Evolutionary conservation across 2,113 vertebrate species (phyloP), one percentile per base, ranked within the genome.

Genomic region (Motacilla alba): DNA sequence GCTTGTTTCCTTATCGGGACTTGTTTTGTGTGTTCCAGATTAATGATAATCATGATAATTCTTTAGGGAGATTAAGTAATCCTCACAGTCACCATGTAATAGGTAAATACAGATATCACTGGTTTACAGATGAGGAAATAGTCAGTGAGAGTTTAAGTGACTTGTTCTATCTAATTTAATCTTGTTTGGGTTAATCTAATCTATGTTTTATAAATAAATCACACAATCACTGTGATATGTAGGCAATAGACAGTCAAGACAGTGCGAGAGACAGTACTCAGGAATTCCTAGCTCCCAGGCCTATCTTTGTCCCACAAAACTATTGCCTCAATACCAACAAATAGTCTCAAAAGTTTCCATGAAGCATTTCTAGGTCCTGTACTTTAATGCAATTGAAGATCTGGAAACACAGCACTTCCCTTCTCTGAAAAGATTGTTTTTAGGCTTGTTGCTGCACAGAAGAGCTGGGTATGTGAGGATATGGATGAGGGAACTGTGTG

Each of bases 161-260:
- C 63, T 96, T 86, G 89, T 79, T 91, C 76, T 96, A 97, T 96
- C 94, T 94, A 93, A 87, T 95, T 95, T 92, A 70, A 96, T 96
- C 90, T 96, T 96, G 96, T 92, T 83, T 94, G 79, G 89, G 88
- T 85, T 96, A 96, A 94, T 96, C 96, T 95, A 89, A 95, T 95
- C 95, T 95, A 83, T 94, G 91, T 87, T 95, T 96, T 96, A 94
- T 80, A 96, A 96, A 96, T 95, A 96, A 95, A 94, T 82, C 91
- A 89, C 73, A 76, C 79, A 76, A 85, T 95, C 91, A 95, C 44
- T 92, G 69, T 85, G 91, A 94, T 95, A 94, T 80, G 70, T 67
- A 87, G 68, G 72, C 78, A 93, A 94, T 15, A 91, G 83, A 81
- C 55, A 95, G 73, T 66, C 35, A 67, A 92, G 84, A 19, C 46